A percentile compares a stretch with the other conserved stretches of the same genome.
phyloP scores from a whole-genome alignment of 2,888 invertebrate genomes.

The Amiota mariae region DNA sequence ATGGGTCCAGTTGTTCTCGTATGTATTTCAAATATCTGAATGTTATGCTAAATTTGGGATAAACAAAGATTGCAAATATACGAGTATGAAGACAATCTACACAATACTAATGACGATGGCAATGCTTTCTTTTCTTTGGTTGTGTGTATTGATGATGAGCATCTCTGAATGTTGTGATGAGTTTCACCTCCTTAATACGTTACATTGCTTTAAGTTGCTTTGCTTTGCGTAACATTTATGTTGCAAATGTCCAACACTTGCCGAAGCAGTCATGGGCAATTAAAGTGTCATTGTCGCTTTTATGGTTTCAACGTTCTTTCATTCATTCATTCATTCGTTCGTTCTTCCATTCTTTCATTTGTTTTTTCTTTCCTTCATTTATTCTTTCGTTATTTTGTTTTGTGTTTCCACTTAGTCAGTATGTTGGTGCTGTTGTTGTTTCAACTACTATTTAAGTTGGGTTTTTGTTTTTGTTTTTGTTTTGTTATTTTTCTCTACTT shows the following conservation, averaged over 20 bases:
- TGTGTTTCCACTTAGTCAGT: slow-evolving; percentile 8
- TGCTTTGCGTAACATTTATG: no score
- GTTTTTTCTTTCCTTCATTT: not conserved
- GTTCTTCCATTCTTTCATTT: slow-evolving; percentile 1
- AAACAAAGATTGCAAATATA: no score
- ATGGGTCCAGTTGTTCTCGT: no score
- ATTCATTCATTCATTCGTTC: slow-evolving; percentile 8
- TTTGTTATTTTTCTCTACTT: not conserved
- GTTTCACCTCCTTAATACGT: no score
- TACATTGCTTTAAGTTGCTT: no score
- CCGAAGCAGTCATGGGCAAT: slow-evolving; percentile 36
- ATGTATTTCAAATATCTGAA: no score
- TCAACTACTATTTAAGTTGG: not conserved
- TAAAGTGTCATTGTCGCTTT: slow-evolving; percentile 44
- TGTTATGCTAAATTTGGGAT: no score
- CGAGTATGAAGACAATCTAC: no score
- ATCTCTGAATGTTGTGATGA: no score
- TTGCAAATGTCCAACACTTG: not conserved
- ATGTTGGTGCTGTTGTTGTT: slow-evolving; percentile 18
- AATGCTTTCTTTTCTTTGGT: no score
- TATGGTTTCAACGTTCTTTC: slow-evolving; percentile 33
- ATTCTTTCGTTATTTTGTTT: not conserved
- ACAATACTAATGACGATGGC: no score
- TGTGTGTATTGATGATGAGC: no score
- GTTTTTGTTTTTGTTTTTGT: not conserved